Percentiles rank a stretch among this genome's conserved stretches.
phyloP scores from a whole-genome alignment of 2,113 vertebrate genomes.

The Gasterosteus aculeatus region DNA sequence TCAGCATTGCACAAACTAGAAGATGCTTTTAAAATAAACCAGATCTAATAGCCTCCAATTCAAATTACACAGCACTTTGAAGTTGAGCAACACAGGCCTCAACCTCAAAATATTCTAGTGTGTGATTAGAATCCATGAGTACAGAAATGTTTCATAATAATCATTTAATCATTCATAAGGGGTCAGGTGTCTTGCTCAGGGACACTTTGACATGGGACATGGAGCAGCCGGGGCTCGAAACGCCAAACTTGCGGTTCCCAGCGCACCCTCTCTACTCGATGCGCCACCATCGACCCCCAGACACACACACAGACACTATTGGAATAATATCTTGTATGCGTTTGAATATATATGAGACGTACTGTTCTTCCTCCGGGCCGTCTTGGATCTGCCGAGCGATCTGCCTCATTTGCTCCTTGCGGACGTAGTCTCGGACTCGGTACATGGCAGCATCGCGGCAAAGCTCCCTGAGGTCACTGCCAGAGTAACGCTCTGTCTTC shows the following conservation, averaged over 20 bases:
- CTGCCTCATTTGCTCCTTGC: constrained; percentile 84
- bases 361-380: constrained; percentile 74
- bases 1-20: constrained; percentile 14
- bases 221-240: too few species aligned
- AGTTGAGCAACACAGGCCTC: neutral
- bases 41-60: neutral
- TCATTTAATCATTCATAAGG: neutral
- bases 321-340: constrained; percentile 33
- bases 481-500: constrained; percentile 79
- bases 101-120: neutral
- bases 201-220: too few species aligned
- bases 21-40: constrained; percentile 17
- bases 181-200: too few species aligned
- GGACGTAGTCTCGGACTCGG: constrained; percentile 81
- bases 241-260: too few species aligned
- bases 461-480: constrained; percentile 84
- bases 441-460: constrained; percentile 84
- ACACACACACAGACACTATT: neutral
- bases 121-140: neutral
- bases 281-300: too few species aligned
- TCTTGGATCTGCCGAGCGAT: constrained; percentile 79
- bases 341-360: constrained; percentile 36
- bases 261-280: too few species aligned
- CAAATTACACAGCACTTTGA: constrained; percentile 5
- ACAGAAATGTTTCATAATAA: neutral